These are phyloP conservation scores for Triplophysa tibetana DNA, from an alignment of 2,113 vertebrate species.

Conservation along the genomic window DNA sequence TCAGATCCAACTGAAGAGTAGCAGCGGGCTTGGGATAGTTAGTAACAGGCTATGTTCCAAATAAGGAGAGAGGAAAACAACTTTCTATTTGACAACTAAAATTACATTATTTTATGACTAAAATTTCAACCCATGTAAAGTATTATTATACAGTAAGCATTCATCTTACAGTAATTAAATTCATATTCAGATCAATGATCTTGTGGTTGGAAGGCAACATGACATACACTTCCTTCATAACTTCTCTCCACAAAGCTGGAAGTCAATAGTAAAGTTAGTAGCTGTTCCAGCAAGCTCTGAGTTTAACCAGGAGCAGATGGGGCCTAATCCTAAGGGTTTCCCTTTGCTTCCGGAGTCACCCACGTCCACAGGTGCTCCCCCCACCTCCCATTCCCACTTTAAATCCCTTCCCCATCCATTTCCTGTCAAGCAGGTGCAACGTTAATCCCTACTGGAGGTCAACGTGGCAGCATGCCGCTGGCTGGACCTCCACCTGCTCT, in stretches of 20 bases:
- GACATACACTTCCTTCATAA: neutral
- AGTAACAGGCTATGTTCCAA: constrained; percentile 37
- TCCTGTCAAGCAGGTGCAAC: constrained; percentile 57
- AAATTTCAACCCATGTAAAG: constrained; percentile 34
- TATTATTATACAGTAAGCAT: constrained; percentile 25
- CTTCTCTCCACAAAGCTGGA: constrained; percentile 22
- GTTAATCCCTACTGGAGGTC: constrained; percentile 50
- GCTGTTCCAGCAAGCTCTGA: constrained; percentile 49
- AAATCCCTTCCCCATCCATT: constrained; percentile 43
- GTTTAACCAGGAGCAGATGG: constrained; percentile 60
- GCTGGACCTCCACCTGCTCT: constrained; percentile 55
- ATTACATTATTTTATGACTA: constrained; percentile 29
- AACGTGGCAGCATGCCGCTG: constrained; percentile 48
- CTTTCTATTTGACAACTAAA: constrained; percentile 10
- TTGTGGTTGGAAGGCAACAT: neutral
- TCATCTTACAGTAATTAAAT: constrained; percentile 28
- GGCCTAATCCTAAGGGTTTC: constrained; percentile 57
- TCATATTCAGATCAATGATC: neutral
- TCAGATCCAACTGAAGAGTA: constrained; percentile 51
- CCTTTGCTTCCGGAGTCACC: constrained; percentile 55
- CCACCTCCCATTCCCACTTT: constrained; percentile 31
- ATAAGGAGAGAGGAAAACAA: constrained; percentile 33
- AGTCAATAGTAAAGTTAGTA: constrained; percentile 48
- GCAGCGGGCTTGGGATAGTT: constrained; percentile 37
- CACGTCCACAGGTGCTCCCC: constrained; percentile 56